Evolutionary conservation across 2,113 vertebrate genomes (phyloP).

Genomic region (Apistogramma diplotaenia): DNA sequence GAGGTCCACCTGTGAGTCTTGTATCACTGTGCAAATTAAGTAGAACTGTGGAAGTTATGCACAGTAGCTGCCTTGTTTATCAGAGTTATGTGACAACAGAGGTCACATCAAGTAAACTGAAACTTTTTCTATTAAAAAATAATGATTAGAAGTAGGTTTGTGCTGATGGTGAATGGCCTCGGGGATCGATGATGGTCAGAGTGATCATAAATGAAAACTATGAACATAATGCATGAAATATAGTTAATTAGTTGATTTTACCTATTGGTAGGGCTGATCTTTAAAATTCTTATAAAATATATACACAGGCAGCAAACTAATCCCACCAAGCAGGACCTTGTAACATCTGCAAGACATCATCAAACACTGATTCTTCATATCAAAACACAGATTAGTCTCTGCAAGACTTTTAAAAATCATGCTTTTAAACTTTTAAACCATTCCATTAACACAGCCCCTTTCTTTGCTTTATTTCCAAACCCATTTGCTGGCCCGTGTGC

Average conservation of each 20-base stretch:
- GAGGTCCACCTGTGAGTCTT: conserved; percentile 45
- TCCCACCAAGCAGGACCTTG: conserved; percentile 31
- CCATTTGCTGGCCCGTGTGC: not conserved
- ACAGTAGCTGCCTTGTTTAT: not conserved
- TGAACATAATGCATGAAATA: not conserved
- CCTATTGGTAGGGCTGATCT: not conserved
- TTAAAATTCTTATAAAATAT: not conserved
- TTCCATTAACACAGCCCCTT: not conserved
- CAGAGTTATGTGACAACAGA: not conserved
- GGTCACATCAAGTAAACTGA: not conserved
- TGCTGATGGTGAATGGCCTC: not conserved
- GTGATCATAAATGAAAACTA: not conserved
- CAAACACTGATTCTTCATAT: conserved; percentile 26
- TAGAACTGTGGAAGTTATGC: conserved; percentile 20
- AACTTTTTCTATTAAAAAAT: not conserved
- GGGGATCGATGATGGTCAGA: not conserved
- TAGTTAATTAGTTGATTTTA: not conserved
- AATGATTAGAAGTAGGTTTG: not conserved
- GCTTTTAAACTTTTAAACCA: not conserved
- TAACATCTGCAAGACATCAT: conserved; percentile 38
- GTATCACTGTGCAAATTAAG: conserved; percentile 21
- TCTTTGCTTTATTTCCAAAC: conserved; percentile 8
- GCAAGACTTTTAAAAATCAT: not conserved
- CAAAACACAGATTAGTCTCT: conserved; percentile 38
- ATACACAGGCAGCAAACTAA: conserved; percentile 37